These are phyloP conservation scores for Drosophila malerkotliana DNA, from an alignment of 1,140 invertebrate species.

Conservation along the genomic window DNA sequence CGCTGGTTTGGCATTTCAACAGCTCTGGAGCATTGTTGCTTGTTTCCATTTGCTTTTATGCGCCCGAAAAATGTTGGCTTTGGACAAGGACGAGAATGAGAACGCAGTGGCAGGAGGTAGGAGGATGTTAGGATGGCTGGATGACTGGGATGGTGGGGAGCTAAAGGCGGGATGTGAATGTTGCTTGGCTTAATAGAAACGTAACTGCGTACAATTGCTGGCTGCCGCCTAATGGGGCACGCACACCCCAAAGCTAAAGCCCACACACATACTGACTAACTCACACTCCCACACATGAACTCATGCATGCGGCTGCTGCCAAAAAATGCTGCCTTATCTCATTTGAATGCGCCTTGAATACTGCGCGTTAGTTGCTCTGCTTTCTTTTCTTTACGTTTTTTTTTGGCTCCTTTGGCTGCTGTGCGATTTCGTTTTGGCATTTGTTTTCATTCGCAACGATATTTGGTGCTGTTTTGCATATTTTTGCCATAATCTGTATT, in stretches of 20 bases:
- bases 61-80: constrained; percentile 52
- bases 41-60: constrained; percentile 60
- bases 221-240: constrained; percentile 59
- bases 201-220: constrained; percentile 66
- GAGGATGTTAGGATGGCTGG: background rate
- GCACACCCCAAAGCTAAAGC: constrained; percentile 28
- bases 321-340: constrained; percentile 55
- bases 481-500: constrained; percentile 62
- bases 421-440: constrained; percentile 47
- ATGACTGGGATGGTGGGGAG: background rate
- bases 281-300: constrained; percentile 25
- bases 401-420: constrained; percentile 8
- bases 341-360: constrained; percentile 60
- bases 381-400: constrained; percentile 9
- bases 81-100: constrained; percentile 44
- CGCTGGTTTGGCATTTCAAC: constrained; percentile 23
- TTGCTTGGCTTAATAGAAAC: constrained; percentile 64
- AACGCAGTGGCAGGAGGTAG: background rate
- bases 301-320: constrained; percentile 37
- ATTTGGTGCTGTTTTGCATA: constrained; percentile 58
- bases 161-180: constrained; percentile 33
- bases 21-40: constrained; percentile 39
- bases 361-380: constrained; percentile 52
- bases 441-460: constrained; percentile 57
- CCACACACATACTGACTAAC: constrained; percentile 18